Evolutionary conservation across 2,797 vertebrate genomes (phyloP).

Genomic region (Limnodromus scolopaceus): DNA sequence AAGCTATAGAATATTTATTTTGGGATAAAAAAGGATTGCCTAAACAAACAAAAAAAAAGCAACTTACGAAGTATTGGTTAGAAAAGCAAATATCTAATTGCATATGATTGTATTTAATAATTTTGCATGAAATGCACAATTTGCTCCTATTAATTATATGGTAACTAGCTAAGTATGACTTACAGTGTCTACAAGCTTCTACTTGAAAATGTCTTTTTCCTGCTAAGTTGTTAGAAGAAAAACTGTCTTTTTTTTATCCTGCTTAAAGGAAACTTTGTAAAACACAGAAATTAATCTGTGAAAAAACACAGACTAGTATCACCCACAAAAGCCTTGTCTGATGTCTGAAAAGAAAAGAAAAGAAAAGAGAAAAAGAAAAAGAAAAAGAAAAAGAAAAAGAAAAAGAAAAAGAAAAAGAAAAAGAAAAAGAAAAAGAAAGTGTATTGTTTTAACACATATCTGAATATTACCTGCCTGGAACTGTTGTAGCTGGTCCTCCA

Average conservation of each 20-base stretch:
- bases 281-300: not conserved
- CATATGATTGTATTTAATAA: not conserved
- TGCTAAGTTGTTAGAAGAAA: not conserved
- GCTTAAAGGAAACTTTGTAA: not conserved
- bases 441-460: not conserved
- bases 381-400: not conserved
- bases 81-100: conserved; percentile 2
- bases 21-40: not conserved
- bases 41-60: not conserved
- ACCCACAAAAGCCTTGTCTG: not conserved
- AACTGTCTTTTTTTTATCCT: not conserved
- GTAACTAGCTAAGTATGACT: not conserved
- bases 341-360: not conserved
- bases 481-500: conserved; percentile 14
- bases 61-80: not conserved
- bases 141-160: not conserved
- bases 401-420: too few relatives aligned
- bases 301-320: not conserved
- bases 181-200: not conserved
- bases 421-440: not conserved
- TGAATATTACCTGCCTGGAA: conserved; percentile 15
- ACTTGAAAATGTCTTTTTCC: conserved; percentile 40
- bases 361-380: not conserved
- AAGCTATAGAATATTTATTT: conserved; percentile 64
- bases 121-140: not conserved